Percentiles rank a stretch among this genome's conserved stretches.
phyloP scores from a whole-genome alignment of 2,797 vertebrate species.

The Iguana delicatissima region DNA sequence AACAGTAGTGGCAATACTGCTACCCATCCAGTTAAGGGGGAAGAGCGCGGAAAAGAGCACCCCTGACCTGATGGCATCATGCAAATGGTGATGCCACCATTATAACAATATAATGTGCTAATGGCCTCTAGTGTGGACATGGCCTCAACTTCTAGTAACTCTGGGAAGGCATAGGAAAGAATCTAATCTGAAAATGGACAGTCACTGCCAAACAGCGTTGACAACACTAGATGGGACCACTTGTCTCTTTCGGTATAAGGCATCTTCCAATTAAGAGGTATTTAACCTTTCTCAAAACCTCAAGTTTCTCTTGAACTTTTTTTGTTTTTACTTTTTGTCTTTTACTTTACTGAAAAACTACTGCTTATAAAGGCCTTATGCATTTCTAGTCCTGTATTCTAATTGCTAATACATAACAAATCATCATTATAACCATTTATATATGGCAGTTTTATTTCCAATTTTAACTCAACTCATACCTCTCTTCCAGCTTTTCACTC shows the following conservation, averaged over 20 bases:
- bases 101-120: too few relatives aligned
- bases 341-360: too few relatives aligned
- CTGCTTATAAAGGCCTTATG: neutral
- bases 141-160: too few relatives aligned
- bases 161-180: neutral
- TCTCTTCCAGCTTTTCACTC: neutral
- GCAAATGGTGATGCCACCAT: too few relatives aligned
- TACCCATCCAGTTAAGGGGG: too few relatives aligned
- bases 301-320: conserved; percentile 35
- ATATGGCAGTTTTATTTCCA: neutral
- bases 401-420: neutral
- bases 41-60: too few relatives aligned
- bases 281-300: conserved; percentile 60
- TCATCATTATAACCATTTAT: neutral
- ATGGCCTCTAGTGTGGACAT: too few relatives aligned
- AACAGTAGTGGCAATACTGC: too few relatives aligned
- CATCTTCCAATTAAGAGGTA: conserved; percentile 23
- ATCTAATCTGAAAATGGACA: neutral
- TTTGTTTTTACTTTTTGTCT: conserved; percentile 15
- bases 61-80: too few relatives aligned
- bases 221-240: neutral
- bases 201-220: neutral
- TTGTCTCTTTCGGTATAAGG: neutral
- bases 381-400: neutral
- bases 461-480: neutral